phyloP scores from a whole-genome alignment of 2,113 vertebrate genomes.

The Paraplagusia blochii region DNA sequence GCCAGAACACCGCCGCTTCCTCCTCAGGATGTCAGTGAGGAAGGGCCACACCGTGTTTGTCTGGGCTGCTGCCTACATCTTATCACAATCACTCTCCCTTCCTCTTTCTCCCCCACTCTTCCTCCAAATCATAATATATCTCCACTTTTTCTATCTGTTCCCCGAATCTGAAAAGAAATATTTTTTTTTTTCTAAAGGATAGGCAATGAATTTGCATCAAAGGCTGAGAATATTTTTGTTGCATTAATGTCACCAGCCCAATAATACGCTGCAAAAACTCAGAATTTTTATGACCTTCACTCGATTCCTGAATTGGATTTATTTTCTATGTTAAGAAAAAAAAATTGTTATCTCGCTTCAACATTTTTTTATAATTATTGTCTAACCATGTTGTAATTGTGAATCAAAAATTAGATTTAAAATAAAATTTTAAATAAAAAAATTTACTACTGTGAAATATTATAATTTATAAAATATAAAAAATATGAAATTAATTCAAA shows the following conservation, averaged over 20 bases:
- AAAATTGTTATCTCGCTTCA: too few relatives aligned
- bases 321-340: too few relatives aligned
- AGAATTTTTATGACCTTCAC: too few relatives aligned
- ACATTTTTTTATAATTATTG: too few relatives aligned
- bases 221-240: background rate
- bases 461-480: too few relatives aligned
- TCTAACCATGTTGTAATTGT: too few relatives aligned
- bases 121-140: slow-evolving; percentile 33
- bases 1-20: slow-evolving; percentile 64
- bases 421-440: too few relatives aligned
- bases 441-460: too few relatives aligned
- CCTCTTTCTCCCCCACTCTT: slow-evolving; percentile 16
- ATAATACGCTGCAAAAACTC: background rate
- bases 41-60: slow-evolving; percentile 70
- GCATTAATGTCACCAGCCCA: background rate
- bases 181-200: slow-evolving; percentile 15
- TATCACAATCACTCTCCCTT: slow-evolving; percentile 52
- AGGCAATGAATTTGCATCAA: slow-evolving; percentile 6
- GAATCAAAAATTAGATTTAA: too few relatives aligned
- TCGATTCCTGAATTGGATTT: too few relatives aligned
- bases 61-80: slow-evolving; percentile 62
- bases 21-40: slow-evolving; percentile 72
- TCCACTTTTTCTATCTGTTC: slow-evolving; percentile 21
- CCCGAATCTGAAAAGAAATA: slow-evolving; percentile 33
- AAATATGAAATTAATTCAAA: too few relatives aligned